Evolutionary conservation across 1,140 invertebrate species (phyloP), one percentile per base, ranked within the genome.

Genomic region (Drosophila saltans): DNA sequence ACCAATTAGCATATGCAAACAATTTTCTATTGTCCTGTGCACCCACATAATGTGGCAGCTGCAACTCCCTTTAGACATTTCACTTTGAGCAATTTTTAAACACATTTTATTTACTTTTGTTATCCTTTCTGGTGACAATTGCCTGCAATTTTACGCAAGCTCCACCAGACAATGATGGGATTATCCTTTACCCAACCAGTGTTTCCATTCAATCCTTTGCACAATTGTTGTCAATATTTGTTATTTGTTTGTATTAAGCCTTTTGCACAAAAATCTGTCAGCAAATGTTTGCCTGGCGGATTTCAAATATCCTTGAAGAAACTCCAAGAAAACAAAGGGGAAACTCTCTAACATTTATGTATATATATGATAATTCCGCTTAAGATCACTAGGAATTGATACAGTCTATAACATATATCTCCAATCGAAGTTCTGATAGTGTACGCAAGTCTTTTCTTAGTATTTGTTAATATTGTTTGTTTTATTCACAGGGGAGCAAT

Each of bases 21-120:
- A 65, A 52, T 36, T 65, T 30, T 45, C 60, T 62, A 62, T 62
- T 62, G 60, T 62, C 60, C 60, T 62, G 60, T 62, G 60, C 60
- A 65, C 62, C 63, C 63, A 65, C 63, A 45, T 45, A 65, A 65
- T 24, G 8, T 33, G 45, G 10, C 63, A 65, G 63, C 63, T 65
- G 63, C 26, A 6, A 65, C 28, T 10, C 9, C 21, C 3, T 33
- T 65, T 55, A 11, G 45, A 55, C 33, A 55, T 55, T 65, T 65
- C 24, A 33, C 16, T 45, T 28, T 6, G 0, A 62, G 9, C 43
- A 43, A 43, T 30, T 62, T 62, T 16, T 16, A 16, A 0, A 39
- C 43, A 62, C 40, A 62, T 43, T 43, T 62, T 30, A 30, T 30
- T 30, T 30, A 30, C 4, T 2, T 30, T 26, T 24, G 9, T 10